Evolutionary conservation across 2,888 invertebrate genomes (phyloP).

Genomic region (Acronicta alni): DNA sequence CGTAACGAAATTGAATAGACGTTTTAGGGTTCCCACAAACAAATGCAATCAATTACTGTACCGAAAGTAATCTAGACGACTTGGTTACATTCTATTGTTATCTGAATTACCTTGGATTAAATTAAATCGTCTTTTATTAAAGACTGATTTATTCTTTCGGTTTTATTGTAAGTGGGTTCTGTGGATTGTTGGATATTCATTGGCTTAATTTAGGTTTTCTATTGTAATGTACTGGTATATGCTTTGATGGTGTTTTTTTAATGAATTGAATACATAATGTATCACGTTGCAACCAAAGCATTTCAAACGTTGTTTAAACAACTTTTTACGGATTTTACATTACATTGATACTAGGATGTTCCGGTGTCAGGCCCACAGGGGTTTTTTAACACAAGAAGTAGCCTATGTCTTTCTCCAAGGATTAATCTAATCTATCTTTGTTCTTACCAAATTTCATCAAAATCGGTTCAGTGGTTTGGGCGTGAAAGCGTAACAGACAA

Average conservation of each 20-base stretch:
- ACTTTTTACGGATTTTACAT: too few species aligned
- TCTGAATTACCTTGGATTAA: constrained; percentile 38
- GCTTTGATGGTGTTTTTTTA: neutral
- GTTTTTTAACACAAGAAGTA: too few species aligned
- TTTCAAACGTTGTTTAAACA: too few species aligned
- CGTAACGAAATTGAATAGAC: constrained; percentile 56
- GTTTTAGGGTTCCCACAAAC: constrained; percentile 54
- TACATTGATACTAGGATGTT: too few species aligned
- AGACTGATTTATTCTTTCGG: constrained; percentile 2
- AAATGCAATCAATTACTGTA: constrained; percentile 59
- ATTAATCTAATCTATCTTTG: too few species aligned
- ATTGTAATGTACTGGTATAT: neutral
- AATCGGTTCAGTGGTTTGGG: too few species aligned
- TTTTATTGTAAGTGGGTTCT: constrained; percentile 7
- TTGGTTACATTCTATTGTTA: constrained; percentile 40
- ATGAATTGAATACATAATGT: too few species aligned
- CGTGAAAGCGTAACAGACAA: too few species aligned
- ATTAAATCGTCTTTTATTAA: constrained; percentile 39
- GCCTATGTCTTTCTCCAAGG: too few species aligned
- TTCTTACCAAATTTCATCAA: too few species aligned
- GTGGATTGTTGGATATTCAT: neutral
- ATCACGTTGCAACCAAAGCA: too few species aligned
- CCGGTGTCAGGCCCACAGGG: too few species aligned
- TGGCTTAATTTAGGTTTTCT: constrained; percentile 2
- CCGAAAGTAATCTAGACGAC: constrained; percentile 39